Evolutionary conservation across 2,113 vertebrate species (phyloP).

Genomic region (Hystrix cristata): DNA sequence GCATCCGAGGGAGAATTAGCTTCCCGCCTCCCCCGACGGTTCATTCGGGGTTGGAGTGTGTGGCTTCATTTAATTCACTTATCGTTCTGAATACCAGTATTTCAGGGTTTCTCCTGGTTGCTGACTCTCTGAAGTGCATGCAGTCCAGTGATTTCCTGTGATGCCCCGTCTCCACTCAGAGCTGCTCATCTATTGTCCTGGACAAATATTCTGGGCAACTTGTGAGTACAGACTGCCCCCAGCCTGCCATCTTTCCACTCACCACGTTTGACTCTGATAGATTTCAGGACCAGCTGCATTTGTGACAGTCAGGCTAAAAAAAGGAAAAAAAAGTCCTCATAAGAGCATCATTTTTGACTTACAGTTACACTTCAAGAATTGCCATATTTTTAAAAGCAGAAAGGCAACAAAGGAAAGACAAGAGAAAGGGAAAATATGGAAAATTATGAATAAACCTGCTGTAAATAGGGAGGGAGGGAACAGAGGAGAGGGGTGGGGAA

Average conservation of each 20-base stretch:
- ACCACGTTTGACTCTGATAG: background rate
- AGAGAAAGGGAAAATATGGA: too few relatives aligned
- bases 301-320: background rate
- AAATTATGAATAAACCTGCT: too few relatives aligned
- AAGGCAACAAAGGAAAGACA: too few relatives aligned
- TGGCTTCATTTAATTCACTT: background rate
- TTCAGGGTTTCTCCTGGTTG: background rate
- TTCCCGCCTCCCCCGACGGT: background rate
- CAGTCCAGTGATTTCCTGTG: background rate
- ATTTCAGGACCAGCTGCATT: background rate
- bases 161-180: background rate
- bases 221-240: background rate
- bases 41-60: background rate
- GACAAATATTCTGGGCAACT: background rate
- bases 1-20: background rate
- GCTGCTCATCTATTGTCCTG: background rate
- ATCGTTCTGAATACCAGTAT: background rate
- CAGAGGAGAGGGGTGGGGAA: too few relatives aligned
- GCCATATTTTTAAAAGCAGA: background rate
- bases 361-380: background rate
- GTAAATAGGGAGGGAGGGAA: too few relatives aligned
- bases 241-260: background rate
- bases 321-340: background rate
- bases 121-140: background rate
- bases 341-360: background rate